phyloP scores from a whole-genome alignment of 2,888 invertebrate genomes.

The Tetropium fuscum region DNA sequence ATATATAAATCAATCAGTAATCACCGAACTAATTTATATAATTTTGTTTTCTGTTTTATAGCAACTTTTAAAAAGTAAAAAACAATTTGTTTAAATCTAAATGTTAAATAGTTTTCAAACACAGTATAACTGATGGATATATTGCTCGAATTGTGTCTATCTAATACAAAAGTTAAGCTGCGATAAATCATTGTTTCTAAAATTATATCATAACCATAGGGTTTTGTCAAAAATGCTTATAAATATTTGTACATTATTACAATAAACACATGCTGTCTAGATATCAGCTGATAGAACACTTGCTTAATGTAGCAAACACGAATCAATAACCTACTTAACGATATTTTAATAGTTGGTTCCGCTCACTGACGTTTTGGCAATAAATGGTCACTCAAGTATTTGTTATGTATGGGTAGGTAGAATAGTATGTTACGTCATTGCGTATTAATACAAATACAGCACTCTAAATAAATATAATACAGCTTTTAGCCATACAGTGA shows the following conservation, averaged over 20 bases:
- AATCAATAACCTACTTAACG: slow-evolving; percentile 25
- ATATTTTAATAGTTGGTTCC: slow-evolving; percentile 20
- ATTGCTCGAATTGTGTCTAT: slow-evolving; percentile 40
- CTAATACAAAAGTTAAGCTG: slow-evolving; percentile 22
- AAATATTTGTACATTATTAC: slow-evolving; percentile 30
- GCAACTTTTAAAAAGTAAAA: slow-evolving; percentile 40
- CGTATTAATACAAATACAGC: neutral
- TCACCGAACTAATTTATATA: slow-evolving; percentile 48
- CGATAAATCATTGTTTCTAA: slow-evolving; percentile 26
- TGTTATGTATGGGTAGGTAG: too few species aligned
- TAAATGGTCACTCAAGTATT: too few species aligned
- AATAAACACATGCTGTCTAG: slow-evolving; percentile 29
- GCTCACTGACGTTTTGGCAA: too few species aligned
- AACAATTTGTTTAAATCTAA: slow-evolving; percentile 43
- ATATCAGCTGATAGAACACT: slow-evolving; percentile 32
- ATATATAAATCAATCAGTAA: slow-evolving; percentile 52
- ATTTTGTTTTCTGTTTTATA: slow-evolving; percentile 50
- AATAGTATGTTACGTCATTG: too few species aligned
- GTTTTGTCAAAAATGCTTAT: slow-evolving; percentile 26
- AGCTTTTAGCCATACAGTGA: neutral
- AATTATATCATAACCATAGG: slow-evolving; percentile 26
- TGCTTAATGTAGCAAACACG: slow-evolving; percentile 21
- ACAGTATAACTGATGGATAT: slow-evolving; percentile 40
- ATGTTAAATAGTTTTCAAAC: slow-evolving; percentile 42
- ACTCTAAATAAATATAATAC: neutral